Base-by-base conservation (phyloP, 2,113 vertebrate species). In the Cynopterus brachyotis region DNA sequence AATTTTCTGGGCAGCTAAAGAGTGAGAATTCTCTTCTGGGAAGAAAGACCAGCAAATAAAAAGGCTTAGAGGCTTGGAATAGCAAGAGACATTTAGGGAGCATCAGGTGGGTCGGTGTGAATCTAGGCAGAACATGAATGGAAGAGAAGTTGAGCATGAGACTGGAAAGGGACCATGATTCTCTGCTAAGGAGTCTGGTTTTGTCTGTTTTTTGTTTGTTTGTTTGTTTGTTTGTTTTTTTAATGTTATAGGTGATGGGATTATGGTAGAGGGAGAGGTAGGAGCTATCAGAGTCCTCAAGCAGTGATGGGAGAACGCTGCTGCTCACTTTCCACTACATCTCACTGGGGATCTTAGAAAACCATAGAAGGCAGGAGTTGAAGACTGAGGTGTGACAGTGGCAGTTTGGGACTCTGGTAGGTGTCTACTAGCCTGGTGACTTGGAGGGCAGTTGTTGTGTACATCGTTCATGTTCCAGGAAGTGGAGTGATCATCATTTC, bases 51-150 rank as follows among this genome's bases (percentile, higher is more conserved):
- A 47, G 59, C 45, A 92, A 81, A 6, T 82, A 9, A 53, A 89
- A 91, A 66, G 11, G 42, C 81, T 79, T 79, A 85, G 50, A 85
- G 50, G 12, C 47, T 95, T 94, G n/a, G 91, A 70, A 85, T 17
- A 70, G 66, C 53, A 26, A 55, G 47, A 72, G 22, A 28, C n/a
- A 28, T 50, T 78, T 64, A 76, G 57, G 86, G 70, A 95, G 24
- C 15, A 32, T 64, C 11, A 17, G 42, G 20, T 35, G n/a, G 80
- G 24, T 92, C 9, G 6, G 19, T n/a, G n/a, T n/a, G 15, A 70
- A 70, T 30, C 19, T 19, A 76, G 28, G 53, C 32, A 64, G 76
- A 37, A 47, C 17, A 2, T 47, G 75, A 70, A 47, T 30, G 30
- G 59, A 75, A 64, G 35, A 40, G 26, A 85, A 66, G 19, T 40